Conservation (phyloP, 2,888 invertebrate species). For the Cephus rjabovi region DNA sequence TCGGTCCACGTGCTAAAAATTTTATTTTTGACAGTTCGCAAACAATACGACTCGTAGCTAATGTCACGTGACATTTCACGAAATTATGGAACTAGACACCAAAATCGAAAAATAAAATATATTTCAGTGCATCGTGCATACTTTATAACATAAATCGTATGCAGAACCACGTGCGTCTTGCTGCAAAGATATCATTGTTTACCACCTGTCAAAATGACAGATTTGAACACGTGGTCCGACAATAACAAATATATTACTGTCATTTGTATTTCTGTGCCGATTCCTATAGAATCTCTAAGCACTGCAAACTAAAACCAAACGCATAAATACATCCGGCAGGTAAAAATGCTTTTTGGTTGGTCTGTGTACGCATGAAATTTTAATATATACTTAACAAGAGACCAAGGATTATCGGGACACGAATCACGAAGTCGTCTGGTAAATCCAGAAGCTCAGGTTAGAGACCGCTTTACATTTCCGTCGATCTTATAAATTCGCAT, state of each 20-base stretch:
- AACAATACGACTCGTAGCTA: background rate
- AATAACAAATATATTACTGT: background rate
- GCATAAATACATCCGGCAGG: background rate
- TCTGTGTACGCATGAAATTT: background rate
- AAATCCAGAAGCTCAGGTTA: conserved; percentile 33
- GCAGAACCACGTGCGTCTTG: background rate
- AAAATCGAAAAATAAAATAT: background rate
- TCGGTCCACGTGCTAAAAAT: background rate
- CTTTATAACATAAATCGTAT: background rate
- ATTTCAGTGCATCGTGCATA: background rate
- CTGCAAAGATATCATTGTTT: background rate
- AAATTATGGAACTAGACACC: background rate
- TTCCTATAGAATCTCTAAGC: background rate
- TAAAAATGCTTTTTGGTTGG: background rate
- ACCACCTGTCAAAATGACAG: background rate
- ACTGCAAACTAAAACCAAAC: background rate
- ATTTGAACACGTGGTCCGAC: background rate
- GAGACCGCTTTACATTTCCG: conserved; percentile 43
- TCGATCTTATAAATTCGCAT: conserved; percentile 28
- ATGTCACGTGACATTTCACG: background rate
- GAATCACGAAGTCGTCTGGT: conserved; percentile 36
- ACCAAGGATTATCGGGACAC: background rate
- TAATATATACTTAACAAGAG: background rate
- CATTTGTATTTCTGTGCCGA: background rate
- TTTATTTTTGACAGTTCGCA: background rate